Percentiles rank a stretch among this genome's conserved stretches.
phyloP scores from a whole-genome alignment of 2,888 invertebrate genomes.

The Orthosia cruda region DNA sequence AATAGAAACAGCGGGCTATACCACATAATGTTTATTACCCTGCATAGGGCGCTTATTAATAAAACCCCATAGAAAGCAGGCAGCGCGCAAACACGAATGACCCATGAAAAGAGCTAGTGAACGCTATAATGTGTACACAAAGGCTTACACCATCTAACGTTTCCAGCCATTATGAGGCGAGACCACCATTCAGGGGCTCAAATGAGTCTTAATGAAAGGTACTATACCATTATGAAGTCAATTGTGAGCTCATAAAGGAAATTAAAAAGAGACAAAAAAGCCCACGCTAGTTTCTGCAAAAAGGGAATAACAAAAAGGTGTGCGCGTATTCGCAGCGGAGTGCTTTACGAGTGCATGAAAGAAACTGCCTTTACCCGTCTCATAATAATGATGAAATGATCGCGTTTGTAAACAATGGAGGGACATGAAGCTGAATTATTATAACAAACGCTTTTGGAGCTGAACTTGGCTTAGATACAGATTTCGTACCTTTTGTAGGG shows the following conservation, averaged over 20 bases:
- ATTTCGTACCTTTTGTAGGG: background rate
- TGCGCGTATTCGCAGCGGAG: constrained; percentile 65
- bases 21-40: constrained; percentile 73
- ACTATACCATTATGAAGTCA: constrained; percentile 89
- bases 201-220: constrained; percentile 90
- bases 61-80: constrained; percentile 79
- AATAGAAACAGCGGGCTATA: constrained; percentile 63
- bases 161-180: constrained; percentile 85
- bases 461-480: background rate
- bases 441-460: background rate
- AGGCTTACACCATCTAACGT: constrained; percentile 86
- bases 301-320: constrained; percentile 77
- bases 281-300: constrained; percentile 71
- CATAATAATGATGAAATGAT: constrained; percentile 61
- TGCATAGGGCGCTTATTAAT: constrained; percentile 81
- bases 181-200: constrained; percentile 86
- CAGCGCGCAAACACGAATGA: constrained; percentile 79
- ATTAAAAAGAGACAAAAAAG: constrained; percentile 88
- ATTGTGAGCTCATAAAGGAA: constrained; percentile 89
- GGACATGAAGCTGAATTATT: constrained; percentile 26
- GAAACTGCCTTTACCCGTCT: constrained; percentile 64
- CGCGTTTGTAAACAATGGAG: constrained; percentile 37
- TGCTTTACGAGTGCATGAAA: constrained; percentile 70
- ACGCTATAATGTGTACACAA: constrained; percentile 83
- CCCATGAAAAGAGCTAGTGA: constrained; percentile 82